Evolutionary conservation across 2,113 vertebrate species (phyloP).

Genomic region (Orycteropus afer): DNA sequence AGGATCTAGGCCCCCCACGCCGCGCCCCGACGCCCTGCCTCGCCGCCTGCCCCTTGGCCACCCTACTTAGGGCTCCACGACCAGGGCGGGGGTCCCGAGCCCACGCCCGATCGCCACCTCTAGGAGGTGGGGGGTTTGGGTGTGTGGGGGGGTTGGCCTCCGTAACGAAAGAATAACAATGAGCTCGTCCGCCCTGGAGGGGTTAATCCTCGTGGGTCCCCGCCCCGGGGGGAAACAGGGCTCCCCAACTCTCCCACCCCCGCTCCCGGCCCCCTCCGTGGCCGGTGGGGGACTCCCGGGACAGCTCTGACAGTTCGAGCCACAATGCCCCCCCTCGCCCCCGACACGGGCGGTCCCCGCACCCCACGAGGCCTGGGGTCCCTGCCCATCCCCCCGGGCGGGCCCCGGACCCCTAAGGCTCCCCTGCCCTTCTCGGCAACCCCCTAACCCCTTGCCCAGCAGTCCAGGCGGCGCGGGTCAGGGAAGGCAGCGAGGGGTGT

Average conservation of each 20-base stretch:
- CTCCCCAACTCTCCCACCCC: conserved; percentile 47
- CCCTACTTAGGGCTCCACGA: neutral
- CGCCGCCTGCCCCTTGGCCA: neutral
- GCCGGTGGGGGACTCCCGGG: conserved; percentile 50
- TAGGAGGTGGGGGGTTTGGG: neutral
- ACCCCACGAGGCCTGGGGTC: conserved; percentile 61
- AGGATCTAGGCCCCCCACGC: neutral
- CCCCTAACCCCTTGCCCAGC: neutral
- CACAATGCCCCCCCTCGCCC: neutral
- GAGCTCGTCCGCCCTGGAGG: neutral
- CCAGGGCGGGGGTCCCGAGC: neutral
- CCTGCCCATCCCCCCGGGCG: conserved; percentile 64
- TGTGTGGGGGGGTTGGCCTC: conserved; percentile 39
- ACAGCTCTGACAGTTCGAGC: conserved; percentile 73
- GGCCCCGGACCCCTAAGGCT: conserved; percentile 46
- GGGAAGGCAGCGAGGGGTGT: conserved; percentile 9
- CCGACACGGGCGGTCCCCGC: conserved; percentile 26
- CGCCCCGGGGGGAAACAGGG: neutral
- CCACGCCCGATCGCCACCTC: neutral
- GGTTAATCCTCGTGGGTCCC: neutral
- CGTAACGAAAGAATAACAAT: conserved; percentile 49
- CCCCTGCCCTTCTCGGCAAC: neutral
- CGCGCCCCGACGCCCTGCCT: conserved; percentile 41
- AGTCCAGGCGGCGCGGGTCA: conserved; percentile 39
- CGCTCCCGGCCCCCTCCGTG: conserved; percentile 27